Evolutionary conservation across 2,797 vertebrate species (phyloP).

Genomic region (Philypnodon macrostomus): DNA sequence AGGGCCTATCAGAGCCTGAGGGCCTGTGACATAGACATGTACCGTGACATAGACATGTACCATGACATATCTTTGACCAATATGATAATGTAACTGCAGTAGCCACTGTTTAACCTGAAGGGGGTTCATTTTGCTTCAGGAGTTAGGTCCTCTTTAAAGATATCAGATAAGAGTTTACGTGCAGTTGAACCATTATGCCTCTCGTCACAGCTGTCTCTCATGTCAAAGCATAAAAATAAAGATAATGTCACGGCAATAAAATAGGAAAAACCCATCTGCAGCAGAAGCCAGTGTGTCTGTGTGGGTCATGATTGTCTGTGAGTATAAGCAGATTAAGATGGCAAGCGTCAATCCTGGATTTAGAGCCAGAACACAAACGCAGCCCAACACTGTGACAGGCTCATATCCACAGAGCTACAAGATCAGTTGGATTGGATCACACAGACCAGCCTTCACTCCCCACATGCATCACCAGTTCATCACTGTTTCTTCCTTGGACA

Average conservation of each 20-base stretch:
- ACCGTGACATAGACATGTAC: no score
- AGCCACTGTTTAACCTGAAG: no score
- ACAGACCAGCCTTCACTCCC: no score
- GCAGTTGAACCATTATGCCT: not conserved
- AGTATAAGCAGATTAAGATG: constrained; percentile 80
- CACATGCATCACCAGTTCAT: no score
- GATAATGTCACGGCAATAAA: constrained; percentile 16
- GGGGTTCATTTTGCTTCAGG: no score
- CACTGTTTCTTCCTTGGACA: constrained; percentile 30
- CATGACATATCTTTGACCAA: no score
- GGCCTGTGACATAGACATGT: no score
- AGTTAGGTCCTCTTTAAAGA: no score
- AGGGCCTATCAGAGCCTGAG: no score
- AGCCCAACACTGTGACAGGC: constrained; percentile 28
- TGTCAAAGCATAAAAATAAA: not conserved
- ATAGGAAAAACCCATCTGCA: constrained; percentile 16
- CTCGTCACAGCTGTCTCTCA: not conserved
- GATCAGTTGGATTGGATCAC: no score
- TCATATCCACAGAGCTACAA: constrained; percentile 35
- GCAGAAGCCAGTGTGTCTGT: constrained; percentile 14
- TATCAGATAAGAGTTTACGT: no score
- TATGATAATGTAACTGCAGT: no score
- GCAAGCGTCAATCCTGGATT: constrained; percentile 79
- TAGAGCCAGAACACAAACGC: constrained; percentile 69
- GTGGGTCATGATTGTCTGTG: constrained; percentile 71